Base-by-base conservation (phyloP, 2,888 invertebrate species). In the Onthophagus sagittarius region DNA sequence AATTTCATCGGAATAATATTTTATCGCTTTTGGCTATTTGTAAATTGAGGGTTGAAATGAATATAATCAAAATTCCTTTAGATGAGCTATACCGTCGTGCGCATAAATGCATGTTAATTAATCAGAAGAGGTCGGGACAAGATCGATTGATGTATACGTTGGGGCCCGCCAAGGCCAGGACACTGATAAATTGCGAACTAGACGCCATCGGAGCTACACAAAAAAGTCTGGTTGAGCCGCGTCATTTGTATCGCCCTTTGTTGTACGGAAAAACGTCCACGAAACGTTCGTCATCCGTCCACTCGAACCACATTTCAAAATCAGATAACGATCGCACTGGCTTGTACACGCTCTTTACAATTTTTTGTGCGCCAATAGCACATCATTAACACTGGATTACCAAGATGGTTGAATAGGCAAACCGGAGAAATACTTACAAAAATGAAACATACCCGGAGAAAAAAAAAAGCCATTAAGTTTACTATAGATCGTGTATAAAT, bases 21-120 rank as follows among this genome's bases (percentile, higher is more conserved):
- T 23, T 23, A 23, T 23, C 23, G 23, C 23, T 3, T 23, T 23
- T 23, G 23, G 23, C 23, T 23, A 23, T 23, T 23, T 23, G 23
- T 23, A 23, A 23, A 23, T 23, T 23, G 23, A 23, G 23, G 23
- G 23, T 23, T 23, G 23, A 23, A 3, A 23, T 23, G 23, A 23
- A 23, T 23, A 23, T 23, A 23, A 23, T 23, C 23, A 23, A 74
- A 67, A 67, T 67, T 67, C 67, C 67, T n/a, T 6, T 23, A 31
- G 67, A 15, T 23, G 67, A n/a, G 67, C 64, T 9, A 23, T 9
- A 15, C 6, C 9, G 67, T 13, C n/a, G 67, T n/a, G 23, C 31
- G 67, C 67, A 67, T 67, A 73, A 76, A 76, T 77, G 76, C 76
- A 74, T 63, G 74, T 74, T 76, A 77, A 77, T 77, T 77, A 77